phyloP scores from a whole-genome alignment of 1,140 invertebrate genomes.

The Drosophila lini region DNA sequence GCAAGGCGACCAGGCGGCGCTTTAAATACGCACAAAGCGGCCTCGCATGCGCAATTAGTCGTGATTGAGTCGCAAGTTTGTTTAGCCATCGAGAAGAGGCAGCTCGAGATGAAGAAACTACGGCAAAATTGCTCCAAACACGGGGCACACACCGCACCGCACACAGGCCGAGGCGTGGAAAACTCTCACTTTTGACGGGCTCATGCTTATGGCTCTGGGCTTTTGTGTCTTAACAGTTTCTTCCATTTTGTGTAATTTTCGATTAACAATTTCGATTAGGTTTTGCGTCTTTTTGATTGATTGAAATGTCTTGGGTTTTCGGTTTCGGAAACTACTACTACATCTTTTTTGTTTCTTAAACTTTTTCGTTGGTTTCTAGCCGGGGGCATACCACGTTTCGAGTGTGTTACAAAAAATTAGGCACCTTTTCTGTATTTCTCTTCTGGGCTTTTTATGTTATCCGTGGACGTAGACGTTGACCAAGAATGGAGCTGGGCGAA shows the following conservation, averaged over 20 bases:
- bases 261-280: slow-evolving; percentile 65
- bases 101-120: slow-evolving; percentile 49
- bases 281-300: slow-evolving; percentile 71
- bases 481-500: slow-evolving; percentile 17
- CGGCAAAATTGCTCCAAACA: slow-evolving; percentile 42
- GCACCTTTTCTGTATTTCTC: slow-evolving; percentile 61
- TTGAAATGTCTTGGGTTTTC: slow-evolving; percentile 43
- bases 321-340: slow-evolving; percentile 22
- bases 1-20: slow-evolving; percentile 55
- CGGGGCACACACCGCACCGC: slow-evolving; percentile 23
- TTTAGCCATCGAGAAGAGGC: slow-evolving; percentile 60
- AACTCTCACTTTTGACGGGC: slow-evolving; percentile 77
- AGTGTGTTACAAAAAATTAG: slow-evolving; percentile 60
- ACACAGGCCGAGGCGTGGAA: slow-evolving; percentile 62
- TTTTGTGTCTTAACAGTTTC: slow-evolving; percentile 51
- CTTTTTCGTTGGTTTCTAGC: slow-evolving; percentile 22
- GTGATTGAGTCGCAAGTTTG: slow-evolving; percentile 81
- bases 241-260: slow-evolving; percentile 43
- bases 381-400: slow-evolving; percentile 27
- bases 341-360: slow-evolving; percentile 12
- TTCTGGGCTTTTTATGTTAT: slow-evolving; percentile 8
- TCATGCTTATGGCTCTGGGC: slow-evolving; percentile 21
- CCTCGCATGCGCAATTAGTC: slow-evolving; percentile 79
- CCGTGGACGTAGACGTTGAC: slow-evolving; percentile 5
- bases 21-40: slow-evolving; percentile 80